phyloP scores from a whole-genome alignment of 2,797 vertebrate species.

The Rhincodon typus region DNA sequence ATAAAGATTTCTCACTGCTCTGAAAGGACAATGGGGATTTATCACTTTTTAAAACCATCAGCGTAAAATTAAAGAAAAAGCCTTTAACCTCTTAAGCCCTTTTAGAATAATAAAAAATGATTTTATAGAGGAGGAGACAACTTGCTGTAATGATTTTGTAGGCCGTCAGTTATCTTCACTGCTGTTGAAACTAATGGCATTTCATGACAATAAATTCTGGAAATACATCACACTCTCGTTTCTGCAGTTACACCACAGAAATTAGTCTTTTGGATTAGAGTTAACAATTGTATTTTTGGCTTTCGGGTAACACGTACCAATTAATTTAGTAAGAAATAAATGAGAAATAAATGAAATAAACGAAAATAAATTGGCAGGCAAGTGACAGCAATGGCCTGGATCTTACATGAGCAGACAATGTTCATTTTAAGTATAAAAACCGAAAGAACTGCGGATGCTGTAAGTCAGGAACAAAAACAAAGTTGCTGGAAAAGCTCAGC shows the following conservation, averaged over 20 bases:
- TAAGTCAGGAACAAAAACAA: too few species aligned
- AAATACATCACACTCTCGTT: background rate
- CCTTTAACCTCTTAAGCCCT: background rate
- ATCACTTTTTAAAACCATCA: background rate
- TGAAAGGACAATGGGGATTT: background rate
- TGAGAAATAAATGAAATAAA: background rate
- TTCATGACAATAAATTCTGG: background rate
- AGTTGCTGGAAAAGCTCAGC: too few species aligned
- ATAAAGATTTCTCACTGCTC: background rate
- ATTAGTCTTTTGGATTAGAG: background rate
- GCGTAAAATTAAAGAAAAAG: background rate
- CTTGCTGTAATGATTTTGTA: background rate
- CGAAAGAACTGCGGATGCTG: too few species aligned
- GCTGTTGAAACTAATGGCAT: background rate
- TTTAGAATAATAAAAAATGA: background rate
- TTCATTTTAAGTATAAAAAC: too few species aligned
- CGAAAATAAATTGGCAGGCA: too few species aligned
- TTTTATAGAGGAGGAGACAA: background rate
- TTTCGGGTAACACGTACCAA: background rate
- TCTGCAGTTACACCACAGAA: background rate
- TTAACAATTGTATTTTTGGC: background rate
- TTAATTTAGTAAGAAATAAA: background rate
- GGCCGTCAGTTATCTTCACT: background rate
- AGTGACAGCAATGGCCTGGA: background rate
- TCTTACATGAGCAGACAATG: too few species aligned